Conservation (phyloP, 2,888 invertebrate genomes). For the Meliscaeva auricollis region DNA sequence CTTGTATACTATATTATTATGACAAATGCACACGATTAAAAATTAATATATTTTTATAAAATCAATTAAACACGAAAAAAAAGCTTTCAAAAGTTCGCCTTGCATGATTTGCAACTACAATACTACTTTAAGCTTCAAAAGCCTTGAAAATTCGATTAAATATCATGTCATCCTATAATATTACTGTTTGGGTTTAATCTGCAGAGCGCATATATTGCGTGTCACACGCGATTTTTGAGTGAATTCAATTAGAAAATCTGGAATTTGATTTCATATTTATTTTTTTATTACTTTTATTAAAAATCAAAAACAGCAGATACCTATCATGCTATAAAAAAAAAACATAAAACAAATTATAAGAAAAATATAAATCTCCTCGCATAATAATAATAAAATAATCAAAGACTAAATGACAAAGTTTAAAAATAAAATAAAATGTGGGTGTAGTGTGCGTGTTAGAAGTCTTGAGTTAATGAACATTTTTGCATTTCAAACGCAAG, state of each 20-base stretch:
- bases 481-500: slow-evolving; percentile 60
- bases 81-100: background rate
- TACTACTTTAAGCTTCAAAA: slow-evolving; percentile 1
- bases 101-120: slow-evolving; percentile 26
- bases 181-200: slow-evolving; percentile 48
- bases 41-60: background rate
- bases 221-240: slow-evolving; percentile 68
- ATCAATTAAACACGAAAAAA: background rate
- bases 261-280: slow-evolving; percentile 28
- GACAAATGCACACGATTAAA: background rate
- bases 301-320: too few species aligned
- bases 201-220: slow-evolving; percentile 43
- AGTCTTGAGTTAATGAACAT: slow-evolving; percentile 12
- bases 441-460: slow-evolving; percentile 35
- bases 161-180: slow-evolving; percentile 50
- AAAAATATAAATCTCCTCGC: slow-evolving; percentile 10
- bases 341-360: slow-evolving; percentile 32
- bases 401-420: slow-evolving; percentile 50
- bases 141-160: slow-evolving; percentile 54
- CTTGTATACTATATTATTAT: too few species aligned
- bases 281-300: too few species aligned
- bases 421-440: slow-evolving; percentile 30
- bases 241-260: slow-evolving; percentile 58
- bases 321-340: slow-evolving; percentile 33
- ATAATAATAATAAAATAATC: background rate